These are phyloP conservation scores for Entomobrya multifasciata DNA, from an alignment of 2,888 invertebrate genomes.

Conservation along the genomic window DNA sequence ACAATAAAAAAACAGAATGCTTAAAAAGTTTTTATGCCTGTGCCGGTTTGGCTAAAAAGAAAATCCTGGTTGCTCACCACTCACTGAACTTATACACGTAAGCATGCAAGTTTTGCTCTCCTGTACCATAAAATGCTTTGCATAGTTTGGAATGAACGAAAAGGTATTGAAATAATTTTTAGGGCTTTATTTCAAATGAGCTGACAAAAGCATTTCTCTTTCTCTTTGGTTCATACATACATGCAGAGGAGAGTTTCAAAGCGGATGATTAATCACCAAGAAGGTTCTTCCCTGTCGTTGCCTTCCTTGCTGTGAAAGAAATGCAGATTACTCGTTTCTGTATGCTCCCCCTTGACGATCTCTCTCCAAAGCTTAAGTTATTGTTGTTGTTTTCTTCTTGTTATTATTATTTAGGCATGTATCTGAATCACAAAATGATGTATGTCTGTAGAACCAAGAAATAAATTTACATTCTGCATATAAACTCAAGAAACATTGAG, in stretches of 20 bases:
- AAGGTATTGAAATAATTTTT: slow-evolving; percentile 50
- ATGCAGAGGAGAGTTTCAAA: slow-evolving; percentile 5
- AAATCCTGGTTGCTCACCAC: slow-evolving; percentile 12
- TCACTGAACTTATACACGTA: not conserved
- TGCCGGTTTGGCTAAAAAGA: slow-evolving; percentile 27
- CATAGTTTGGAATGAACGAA: slow-evolving; percentile 7
- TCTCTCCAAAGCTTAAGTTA: slow-evolving; percentile 8
- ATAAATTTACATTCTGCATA: slow-evolving; percentile 57
- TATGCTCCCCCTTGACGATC: slow-evolving; percentile 50
- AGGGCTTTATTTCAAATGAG: slow-evolving; percentile 53
- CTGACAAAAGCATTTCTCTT: slow-evolving; percentile 59
- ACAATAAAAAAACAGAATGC: not conserved
- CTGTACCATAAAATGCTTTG: too few species aligned
- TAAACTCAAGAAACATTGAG: slow-evolving; percentile 41
- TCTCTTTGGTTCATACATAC: slow-evolving; percentile 4
- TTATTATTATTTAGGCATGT: slow-evolving; percentile 44
- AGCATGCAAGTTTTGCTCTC: not conserved
- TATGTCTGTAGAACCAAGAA: slow-evolving; percentile 40
- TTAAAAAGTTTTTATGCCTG: slow-evolving; percentile 8
- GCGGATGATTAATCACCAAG: slow-evolving; percentile 62
- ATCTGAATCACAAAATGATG: slow-evolving; percentile 49
- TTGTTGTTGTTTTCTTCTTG: slow-evolving; percentile 29
- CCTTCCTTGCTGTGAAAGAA: slow-evolving; percentile 56
- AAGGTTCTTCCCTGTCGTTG: slow-evolving; percentile 55
- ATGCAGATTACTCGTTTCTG: slow-evolving; percentile 48